Conservation (phyloP, 1,140 invertebrate species). For the honey bee (Apis mellifera) region DNA sequence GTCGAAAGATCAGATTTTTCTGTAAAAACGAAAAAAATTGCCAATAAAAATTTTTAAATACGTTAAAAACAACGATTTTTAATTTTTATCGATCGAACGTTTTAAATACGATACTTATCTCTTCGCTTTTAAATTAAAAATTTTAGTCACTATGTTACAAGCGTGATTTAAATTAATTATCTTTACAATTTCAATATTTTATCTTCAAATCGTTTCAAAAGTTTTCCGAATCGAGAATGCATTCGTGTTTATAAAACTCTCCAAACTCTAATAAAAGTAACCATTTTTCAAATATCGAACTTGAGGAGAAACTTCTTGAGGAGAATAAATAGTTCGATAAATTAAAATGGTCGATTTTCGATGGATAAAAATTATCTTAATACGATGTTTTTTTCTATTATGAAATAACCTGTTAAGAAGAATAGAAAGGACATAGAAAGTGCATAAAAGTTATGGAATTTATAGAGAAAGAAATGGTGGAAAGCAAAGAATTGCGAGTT, state of each 20-base stretch:
- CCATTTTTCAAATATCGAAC: not conserved
- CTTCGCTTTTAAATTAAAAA: no score
- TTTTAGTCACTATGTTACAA: no score
- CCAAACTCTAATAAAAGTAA: not conserved
- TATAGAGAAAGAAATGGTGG: conserved; percentile 21
- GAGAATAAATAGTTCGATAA: not conserved
- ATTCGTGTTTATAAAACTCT: not conserved
- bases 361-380: not conserved
- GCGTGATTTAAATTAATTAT: no score
- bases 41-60: no score
- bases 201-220: not conserved
- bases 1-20: not conserved
- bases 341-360: no score
- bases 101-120: no score
- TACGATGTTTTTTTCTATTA: not conserved
- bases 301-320: not conserved
- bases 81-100: no score
- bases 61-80: no score
- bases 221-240: not conserved
- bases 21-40: no score
- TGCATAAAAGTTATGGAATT: conserved; percentile 6
- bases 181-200: not conserved
- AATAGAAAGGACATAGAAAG: not conserved
- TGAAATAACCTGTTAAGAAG: no score
- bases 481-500: not conserved